Percentiles rank a stretch among this genome's conserved stretches.
Evolutionary conservation across 2,113 vertebrate species (phyloP).

Genomic region (Oncorhynchus kisutch): DNA sequence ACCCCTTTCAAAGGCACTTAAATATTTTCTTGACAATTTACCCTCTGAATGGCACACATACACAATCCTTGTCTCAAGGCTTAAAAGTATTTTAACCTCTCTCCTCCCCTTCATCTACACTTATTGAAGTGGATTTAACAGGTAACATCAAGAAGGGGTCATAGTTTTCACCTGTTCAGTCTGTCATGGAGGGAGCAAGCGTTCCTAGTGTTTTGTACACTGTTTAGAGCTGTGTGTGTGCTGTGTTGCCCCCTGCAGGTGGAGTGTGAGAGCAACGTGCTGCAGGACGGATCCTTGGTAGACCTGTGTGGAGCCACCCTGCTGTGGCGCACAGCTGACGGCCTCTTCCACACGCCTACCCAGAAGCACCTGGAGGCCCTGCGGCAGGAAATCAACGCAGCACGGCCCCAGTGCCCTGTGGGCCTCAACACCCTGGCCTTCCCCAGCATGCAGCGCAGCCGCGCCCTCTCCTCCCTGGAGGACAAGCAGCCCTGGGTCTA

Average conservation of each 20-base stretch:
- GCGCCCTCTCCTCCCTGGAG: slow-evolving; percentile 91
- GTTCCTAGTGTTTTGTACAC: neutral
- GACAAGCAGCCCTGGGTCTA: slow-evolving; percentile 98
- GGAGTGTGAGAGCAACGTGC: slow-evolving; percentile 91
- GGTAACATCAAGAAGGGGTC: too few species aligned
- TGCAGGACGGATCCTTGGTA: slow-evolving; percentile 93
- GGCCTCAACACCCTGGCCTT: slow-evolving; percentile 96
- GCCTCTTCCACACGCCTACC: slow-evolving; percentile 91
- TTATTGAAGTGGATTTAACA: too few species aligned
- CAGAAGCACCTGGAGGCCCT: slow-evolving; percentile 98
- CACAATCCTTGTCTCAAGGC: too few species aligned
- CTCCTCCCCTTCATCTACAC: too few species aligned
- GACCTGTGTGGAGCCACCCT: slow-evolving; percentile 96
- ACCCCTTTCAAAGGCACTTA: too few species aligned
- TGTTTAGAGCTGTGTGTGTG: neutral
- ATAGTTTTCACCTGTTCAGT: too few species aligned
- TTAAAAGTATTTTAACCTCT: too few species aligned
- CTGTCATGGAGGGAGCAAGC: too few species aligned
- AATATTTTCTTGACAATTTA: too few species aligned
- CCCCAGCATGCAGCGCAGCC: slow-evolving; percentile 93
- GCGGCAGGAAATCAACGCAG: slow-evolving; percentile 94
- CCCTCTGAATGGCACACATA: too few species aligned
- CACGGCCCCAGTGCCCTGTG: slow-evolving; percentile 91
- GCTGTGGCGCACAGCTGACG: slow-evolving; percentile 93
- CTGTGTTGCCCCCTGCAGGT: slow-evolving; percentile 73